Conservation (phyloP, 2,113 vertebrate species). For the Mesembrinibis cayennensis region DNA sequence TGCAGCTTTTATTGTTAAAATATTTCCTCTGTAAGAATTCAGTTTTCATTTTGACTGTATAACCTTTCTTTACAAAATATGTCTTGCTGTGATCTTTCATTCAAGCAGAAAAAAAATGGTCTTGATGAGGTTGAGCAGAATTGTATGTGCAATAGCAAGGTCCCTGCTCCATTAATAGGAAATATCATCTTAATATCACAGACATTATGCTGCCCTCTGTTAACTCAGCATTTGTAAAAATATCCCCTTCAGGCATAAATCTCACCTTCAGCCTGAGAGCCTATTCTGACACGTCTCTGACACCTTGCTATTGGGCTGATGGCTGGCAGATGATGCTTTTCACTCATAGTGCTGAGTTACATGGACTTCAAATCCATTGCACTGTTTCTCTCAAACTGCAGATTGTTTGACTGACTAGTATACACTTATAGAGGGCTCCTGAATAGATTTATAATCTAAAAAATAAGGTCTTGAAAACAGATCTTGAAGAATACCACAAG, state of each 20-base stretch:
- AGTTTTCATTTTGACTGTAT: neutral
- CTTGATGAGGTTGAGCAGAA: neutral
- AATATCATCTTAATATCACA: neutral
- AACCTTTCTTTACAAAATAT: neutral
- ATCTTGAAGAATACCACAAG: neutral
- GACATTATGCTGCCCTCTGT: neutral
- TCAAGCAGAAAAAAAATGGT: neutral
- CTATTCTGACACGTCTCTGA: neutral
- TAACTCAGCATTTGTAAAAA: neutral
- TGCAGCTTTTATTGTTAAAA: conserved; percentile 1
- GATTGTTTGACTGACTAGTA: neutral
- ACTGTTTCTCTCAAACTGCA: neutral
- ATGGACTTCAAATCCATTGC: neutral
- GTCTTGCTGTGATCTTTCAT: neutral
- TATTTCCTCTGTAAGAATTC: neutral
- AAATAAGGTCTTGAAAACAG: neutral
- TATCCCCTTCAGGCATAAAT: neutral
- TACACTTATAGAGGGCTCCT: neutral
- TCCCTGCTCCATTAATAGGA: neutral
- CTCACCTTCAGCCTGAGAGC: neutral
- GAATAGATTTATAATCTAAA: neutral
- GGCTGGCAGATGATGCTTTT: neutral
- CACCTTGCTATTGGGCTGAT: neutral
- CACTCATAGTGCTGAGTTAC: neutral
- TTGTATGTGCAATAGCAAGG: neutral